Evolutionary conservation across 2,888 invertebrate species (phyloP), one percentile per base, ranked within the genome.

Genomic region (Zonitis immaculata): DNA sequence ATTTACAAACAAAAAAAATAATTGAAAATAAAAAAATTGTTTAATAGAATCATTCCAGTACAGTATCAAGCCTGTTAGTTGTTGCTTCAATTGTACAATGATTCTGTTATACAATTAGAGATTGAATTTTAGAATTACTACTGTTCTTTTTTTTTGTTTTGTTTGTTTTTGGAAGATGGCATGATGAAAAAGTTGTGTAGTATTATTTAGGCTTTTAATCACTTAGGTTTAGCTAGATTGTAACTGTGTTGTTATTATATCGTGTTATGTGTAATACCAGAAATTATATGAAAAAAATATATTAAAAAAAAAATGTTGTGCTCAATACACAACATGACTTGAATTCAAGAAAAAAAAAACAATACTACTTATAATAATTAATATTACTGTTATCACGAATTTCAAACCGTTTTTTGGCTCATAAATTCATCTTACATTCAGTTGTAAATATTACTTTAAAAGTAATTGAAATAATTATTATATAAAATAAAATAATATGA

Each of bases 161-260:
- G 2, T 5, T 6, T 30, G 54, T 58, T 61, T 61, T 11, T n/a
- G 22, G 11, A 22, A 6, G 47, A 22, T 32, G 47, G 30, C 20
- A 47, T 32, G 12, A 22, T 43, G 43, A 44, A 16, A 20, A n/a
- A n/a, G 18, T 67, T 69, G 69, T 66, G 68, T 75, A 74, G 71
- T 72, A 73, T 73, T 73, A 73, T 73, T 72, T 75, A 75, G 74
- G 76, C 75, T 75, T 75, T 75, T 69, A 75, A 76, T 72, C 35
- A 75, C 73, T 75, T 75, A 75, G 75, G 74, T 73, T 35, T 76
- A 76, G 75, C 73, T 76, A 76, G 75, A 73, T 74, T 72, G 74
- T 76, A 76, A 75, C 74, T 75, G 75, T 76, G 76, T 76, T 76
- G 75, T 76, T 76, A 73, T 72, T n/a, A n/a, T n/a, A 74, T 75